Evolutionary conservation across 2,113 vertebrate genomes (phyloP).

Genomic region (Gadus macrocephalus): DNA sequence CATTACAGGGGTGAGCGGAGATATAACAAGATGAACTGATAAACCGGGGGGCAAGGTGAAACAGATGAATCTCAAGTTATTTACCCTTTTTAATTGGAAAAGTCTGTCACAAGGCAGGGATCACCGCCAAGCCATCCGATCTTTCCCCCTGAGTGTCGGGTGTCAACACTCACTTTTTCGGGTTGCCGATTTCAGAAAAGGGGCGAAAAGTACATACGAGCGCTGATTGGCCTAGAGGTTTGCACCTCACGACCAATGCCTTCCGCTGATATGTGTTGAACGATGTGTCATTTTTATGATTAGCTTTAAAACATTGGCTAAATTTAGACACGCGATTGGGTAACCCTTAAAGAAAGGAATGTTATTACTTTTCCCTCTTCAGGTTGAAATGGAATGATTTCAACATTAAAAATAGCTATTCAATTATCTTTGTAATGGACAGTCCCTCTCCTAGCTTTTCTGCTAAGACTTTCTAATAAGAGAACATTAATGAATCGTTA

Average conservation of each 20-base stretch:
- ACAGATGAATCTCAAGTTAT: slow-evolving; percentile 68
- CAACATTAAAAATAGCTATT: no score
- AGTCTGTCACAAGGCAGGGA: slow-evolving; percentile 67
- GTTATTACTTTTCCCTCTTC: no score
- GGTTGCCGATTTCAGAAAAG: slow-evolving; percentile 31
- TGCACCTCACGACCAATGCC: neutral
- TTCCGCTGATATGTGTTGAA: no score
- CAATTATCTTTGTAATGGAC: no score
- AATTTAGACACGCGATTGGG: no score
- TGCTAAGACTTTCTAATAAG: no score
- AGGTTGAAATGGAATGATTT: no score
- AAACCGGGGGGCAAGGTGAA: slow-evolving; percentile 54
- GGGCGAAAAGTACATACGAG: slow-evolving; percentile 3
- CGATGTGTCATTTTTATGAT: no score
- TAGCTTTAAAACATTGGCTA: no score
- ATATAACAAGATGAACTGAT: slow-evolving; percentile 61
- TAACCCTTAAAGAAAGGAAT: no score
- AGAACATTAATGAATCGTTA: no score
- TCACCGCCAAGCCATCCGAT: slow-evolving; percentile 51
- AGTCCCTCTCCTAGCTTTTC: no score
- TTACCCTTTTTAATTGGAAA: slow-evolving; percentile 75
- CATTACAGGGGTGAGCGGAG: slow-evolving; percentile 56
- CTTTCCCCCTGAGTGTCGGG: slow-evolving; percentile 47
- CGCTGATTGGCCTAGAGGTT: neutral
- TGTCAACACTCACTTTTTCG: slow-evolving; percentile 21